Evolutionary conservation across 2,797 vertebrate species (phyloP), one percentile per base, ranked within the genome.

Genomic region (Pangasius macronema): DNA sequence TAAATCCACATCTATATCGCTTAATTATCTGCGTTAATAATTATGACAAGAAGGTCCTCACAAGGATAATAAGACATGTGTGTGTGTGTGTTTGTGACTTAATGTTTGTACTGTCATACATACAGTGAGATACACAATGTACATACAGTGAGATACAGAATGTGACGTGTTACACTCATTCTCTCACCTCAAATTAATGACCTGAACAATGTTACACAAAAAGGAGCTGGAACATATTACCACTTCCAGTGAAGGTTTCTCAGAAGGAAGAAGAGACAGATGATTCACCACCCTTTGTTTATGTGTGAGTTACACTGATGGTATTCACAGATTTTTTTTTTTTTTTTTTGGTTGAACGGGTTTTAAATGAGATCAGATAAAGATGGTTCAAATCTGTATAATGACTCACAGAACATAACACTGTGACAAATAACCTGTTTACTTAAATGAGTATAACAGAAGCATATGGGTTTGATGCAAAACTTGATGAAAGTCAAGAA

Each of bases 401-500:
- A 82, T 76, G 36, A 88, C 33, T 76, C 80, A 85, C 77, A 82
- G 68, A 59, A 85, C 55, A 68, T 57, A 59, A 73, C 39, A 42
- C 77, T 82, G 24, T 46, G 49, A 63, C 76, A 81, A 73, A 85
- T 77, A 57, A 55, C 77, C 57, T 88, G 87, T 85, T 88, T 88
- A 85, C 68, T 68, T 76, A 67, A 65, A 88, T 7, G 3, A 68
- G 65, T 3, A 85, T 42, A 73, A 81, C 53, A 30, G 7, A 16
- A 76, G 22, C 59, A 88, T 46, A 76, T 82, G 67, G 24, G 67
- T 85, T 75, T 65, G 24, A 81, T 82, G 77, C 46, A 85, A 70
- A 42, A 49, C 13, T 65, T 82, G 76, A 57, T 79, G 53, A 80
- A 80, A 70, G 51, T 59, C 46, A 7, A 82, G 46, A 85, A 61